Percentiles rank a stretch among this genome's conserved stretches.
These are phyloP conservation scores for Ypsolopha sequella DNA, from an alignment of 2,888 invertebrate species.

Conservation along the genomic window DNA sequence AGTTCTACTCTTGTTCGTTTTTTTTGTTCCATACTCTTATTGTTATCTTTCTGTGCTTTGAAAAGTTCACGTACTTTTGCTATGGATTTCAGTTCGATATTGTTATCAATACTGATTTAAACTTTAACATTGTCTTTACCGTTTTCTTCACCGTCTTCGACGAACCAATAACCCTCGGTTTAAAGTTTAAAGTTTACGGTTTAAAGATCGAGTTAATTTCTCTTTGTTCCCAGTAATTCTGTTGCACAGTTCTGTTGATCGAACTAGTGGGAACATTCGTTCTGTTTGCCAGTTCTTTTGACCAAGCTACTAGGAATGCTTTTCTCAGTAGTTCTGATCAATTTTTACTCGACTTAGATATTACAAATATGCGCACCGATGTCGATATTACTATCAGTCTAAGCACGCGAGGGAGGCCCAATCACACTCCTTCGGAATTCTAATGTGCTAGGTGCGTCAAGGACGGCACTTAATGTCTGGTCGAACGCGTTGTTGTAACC, in stretches of 20 bases:
- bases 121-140: too few relatives aligned
- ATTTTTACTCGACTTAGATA: background rate
- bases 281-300: too few relatives aligned
- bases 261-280: too few relatives aligned
- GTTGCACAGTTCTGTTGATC: too few relatives aligned
- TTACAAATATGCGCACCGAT: background rate
- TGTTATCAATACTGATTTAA: too few relatives aligned
- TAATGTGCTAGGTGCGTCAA: constrained; percentile 51
- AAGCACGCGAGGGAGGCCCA: constrained; percentile 17
- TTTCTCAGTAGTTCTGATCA: too few relatives aligned
- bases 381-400: constrained; percentile 1
- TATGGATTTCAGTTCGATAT: background rate
- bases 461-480: constrained; percentile 42
- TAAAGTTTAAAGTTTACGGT: too few relatives aligned
- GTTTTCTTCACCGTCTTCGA: background rate
- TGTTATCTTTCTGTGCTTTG: background rate
- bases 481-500: constrained; percentile 23
- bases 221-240: too few relatives aligned
- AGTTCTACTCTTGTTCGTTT: constrained; percentile 15
- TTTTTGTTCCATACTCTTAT: constrained; percentile 17
- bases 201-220: background rate
- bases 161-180: background rate
- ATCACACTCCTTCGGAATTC: constrained; percentile 36
- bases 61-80: background rate
- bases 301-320: too few relatives aligned